These are phyloP conservation scores for Mobula birostris DNA, from an alignment of 2,113 vertebrate species.

Conservation along the genomic window DNA sequence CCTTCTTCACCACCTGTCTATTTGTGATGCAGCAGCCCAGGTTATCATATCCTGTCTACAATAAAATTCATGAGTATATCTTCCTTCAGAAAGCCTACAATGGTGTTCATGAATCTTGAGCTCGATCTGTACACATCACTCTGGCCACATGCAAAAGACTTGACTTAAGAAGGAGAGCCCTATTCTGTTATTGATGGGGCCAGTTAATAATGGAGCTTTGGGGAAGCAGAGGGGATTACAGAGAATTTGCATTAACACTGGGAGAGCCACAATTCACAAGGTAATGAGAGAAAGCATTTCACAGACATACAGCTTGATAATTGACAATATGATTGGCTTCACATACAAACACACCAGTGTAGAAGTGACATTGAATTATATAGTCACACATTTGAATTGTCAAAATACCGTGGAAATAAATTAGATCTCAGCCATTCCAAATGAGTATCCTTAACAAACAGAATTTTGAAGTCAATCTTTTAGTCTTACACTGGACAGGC, in stretches of 20 bases:
- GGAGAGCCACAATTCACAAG: neutral
- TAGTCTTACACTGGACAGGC: neutral
- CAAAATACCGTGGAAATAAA: neutral
- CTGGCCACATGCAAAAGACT: too few relatives aligned
- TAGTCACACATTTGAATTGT: neutral
- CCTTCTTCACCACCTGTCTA: too few relatives aligned
- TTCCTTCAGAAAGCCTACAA: too few relatives aligned
- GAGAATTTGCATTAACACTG: neutral
- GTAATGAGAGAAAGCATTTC: neutral
- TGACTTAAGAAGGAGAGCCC: neutral
- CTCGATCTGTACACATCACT: too few relatives aligned
- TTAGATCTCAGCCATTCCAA: neutral
- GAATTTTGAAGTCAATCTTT: neutral
- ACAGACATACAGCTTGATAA: neutral
- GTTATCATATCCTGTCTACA: too few relatives aligned
- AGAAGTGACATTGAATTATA: neutral
- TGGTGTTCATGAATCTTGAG: too few relatives aligned
- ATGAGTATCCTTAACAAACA: neutral
- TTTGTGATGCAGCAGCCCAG: too few relatives aligned
- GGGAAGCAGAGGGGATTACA: neutral
- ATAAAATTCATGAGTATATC: too few relatives aligned
- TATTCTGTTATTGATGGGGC: neutral
- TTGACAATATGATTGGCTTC: conserved; percentile 15
- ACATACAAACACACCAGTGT: neutral
- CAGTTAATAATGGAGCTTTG: neutral